Evolutionary conservation across 2,888 invertebrate species (phyloP), one percentile per base, ranked within the genome.

Genomic region (Lingula anatina): DNA sequence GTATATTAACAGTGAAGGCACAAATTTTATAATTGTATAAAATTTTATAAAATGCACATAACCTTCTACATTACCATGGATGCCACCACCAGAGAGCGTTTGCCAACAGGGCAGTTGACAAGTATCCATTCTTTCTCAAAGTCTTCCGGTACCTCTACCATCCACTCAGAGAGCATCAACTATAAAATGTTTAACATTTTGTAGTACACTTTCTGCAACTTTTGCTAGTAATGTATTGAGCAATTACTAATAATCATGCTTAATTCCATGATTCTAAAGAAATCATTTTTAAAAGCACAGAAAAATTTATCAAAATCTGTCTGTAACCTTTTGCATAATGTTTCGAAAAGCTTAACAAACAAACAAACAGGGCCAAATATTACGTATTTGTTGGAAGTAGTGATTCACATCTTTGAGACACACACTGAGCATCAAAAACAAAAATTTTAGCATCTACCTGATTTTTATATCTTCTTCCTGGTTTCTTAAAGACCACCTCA

Each of bases 91-190:
- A 97, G 80, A 63, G 85, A 84, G 48, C 97, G 82, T 51, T 83
- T 83, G 23, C 94, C 97, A 65, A 84, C 83, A 0, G 97, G 96
- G 70, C 90, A 91, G 0, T 89, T 84, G 0, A 80, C 70, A 65
- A 81, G 71, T 18, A 76, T 54, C 81, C 81, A 82, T 28, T 80
- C 71, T 15, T 65, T 55, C 18, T 63, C 63, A 48, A 78, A 71
- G 56, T 79, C 75, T 25, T 81, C 80, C 0, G 97, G 97, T 49
- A 87, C 83, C 60, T 95, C 90, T 1, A 87, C 80, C 72, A 97
- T 80, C 95, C 95, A 97, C 76, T 97, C 96, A 0, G 95, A 94
- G 51, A 88, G 70, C 89, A 95, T 95, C 5, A 95, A 77, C 59
- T 84, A 81, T 7, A 58, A 53, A 42, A 43, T n/a, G n/a, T n/a